phyloP scores from a whole-genome alignment of 2,797 vertebrate species.

The Malurus leucopterus region DNA sequence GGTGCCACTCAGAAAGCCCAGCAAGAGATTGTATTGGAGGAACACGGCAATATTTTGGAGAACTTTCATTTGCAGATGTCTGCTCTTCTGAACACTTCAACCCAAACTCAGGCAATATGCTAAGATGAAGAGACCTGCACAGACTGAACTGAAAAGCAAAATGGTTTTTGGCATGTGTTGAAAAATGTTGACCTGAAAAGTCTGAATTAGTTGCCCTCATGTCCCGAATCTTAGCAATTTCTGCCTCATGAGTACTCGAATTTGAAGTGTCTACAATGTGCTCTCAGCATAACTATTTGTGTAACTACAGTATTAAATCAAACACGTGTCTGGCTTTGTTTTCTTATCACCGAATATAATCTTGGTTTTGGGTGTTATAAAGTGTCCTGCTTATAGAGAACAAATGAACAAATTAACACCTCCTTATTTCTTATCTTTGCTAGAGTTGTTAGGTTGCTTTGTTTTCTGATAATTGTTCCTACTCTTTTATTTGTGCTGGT shows the following conservation, averaged over 20 bases:
- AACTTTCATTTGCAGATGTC: neutral
- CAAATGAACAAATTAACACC: neutral
- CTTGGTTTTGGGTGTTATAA: neutral
- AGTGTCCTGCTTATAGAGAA: neutral
- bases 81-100: neutral
- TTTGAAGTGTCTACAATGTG: neutral
- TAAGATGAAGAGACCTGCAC: neutral
- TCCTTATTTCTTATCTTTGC: neutral
- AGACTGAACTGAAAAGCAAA: neutral
- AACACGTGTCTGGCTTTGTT: neutral
- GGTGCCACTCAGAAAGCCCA: neutral
- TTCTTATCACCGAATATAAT: neutral
- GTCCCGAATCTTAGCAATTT: neutral
- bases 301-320: neutral
- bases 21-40: neutral
- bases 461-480: neutral
- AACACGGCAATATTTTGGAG: neutral
- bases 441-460: neutral
- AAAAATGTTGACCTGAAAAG: neutral
- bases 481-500: neutral
- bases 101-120: neutral
- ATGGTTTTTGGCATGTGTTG: neutral
- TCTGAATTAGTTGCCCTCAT: neutral
- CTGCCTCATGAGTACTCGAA: neutral
- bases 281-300: neutral